Base-by-base conservation (phyloP, 2,888 invertebrate genomes). In the Muscina levida region DNA sequence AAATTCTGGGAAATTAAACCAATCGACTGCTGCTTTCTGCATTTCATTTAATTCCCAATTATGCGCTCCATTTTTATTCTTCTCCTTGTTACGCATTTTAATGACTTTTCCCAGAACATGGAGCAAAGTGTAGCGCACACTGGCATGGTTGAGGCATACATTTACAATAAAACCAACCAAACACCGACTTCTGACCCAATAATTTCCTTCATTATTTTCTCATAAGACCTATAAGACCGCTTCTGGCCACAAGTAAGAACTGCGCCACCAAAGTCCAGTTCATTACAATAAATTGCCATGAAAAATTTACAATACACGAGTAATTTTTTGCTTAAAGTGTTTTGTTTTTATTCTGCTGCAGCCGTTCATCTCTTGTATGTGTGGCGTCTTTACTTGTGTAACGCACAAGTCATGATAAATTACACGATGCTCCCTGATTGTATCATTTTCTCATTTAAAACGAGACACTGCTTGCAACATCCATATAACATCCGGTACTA, bases 171-270 rank as follows among this genome's bases (percentile, higher is more conserved):
- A n/a, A n/a, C n/a, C n/a, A n/a, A n/a, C n/a, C n/a, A n/a, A n/a
- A n/a, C n/a, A n/a, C 19, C 17, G 42, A 22, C 17, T 62, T 42
- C 39, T 62, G 62, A 62, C 42, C 62, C 62, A 42, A 62, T 62
- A 62, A 62, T 62, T 62, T 62, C 17, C 62, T 62, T 42, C 62
- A 62, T 62, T 62, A 62, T 62, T 42, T 62, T 62, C 62, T 42
- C 42, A 15, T 62, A 42, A 62, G 42, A 42, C 11, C 62, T 39
- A 15, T 62, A 42, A 62, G 42, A 42, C 11, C 62, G 17, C 42
- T 42, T 57, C 37, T 2, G 62, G 62, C 37, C 37, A 17, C 17
- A 15, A 59, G 17, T n/a, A 19, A 51, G 17, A 15, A 17, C 37
- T 6, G 39, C 19, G 11, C 56, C 2, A 13, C 24, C 24, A 11